Percentiles rank a stretch among this genome's conserved stretches.
These are phyloP conservation scores for Rhincodon typus DNA, from an alignment of 2,797 vertebrate species.

Conservation along the genomic window DNA sequence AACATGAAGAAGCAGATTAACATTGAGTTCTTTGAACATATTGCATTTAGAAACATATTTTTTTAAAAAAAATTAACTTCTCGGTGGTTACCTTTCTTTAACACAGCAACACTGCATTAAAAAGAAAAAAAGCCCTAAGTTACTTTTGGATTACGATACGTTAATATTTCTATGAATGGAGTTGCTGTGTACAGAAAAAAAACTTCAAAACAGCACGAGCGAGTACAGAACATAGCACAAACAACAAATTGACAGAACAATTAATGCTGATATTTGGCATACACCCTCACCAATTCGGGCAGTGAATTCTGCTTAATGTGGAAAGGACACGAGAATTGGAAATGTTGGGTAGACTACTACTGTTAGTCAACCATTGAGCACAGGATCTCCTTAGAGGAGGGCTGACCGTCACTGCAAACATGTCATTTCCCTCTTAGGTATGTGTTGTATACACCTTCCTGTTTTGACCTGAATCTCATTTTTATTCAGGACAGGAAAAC, in stretches of 20 bases:
- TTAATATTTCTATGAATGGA: neutral
- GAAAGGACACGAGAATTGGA: neutral
- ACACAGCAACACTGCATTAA: neutral
- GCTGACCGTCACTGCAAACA: neutral
- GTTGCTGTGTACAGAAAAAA: neutral
- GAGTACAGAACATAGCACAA: neutral
- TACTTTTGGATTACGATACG: neutral
- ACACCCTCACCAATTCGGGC: neutral
- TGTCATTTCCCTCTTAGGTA: neutral
- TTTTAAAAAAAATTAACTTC: neutral
- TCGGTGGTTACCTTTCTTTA: neutral
- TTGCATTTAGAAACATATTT: neutral
- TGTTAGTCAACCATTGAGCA: constrained; percentile 9
- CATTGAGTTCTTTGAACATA: neutral
- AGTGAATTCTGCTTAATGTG: neutral
- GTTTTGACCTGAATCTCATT: neutral
- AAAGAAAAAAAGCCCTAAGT: neutral
- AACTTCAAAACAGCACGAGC: neutral
- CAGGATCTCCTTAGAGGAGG: neutral
- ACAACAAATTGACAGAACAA: neutral
- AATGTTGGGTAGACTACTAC: neutral
- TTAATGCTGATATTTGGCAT: neutral
- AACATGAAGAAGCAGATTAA: neutral
- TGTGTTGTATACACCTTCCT: neutral
- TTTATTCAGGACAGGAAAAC: neutral